These are phyloP conservation scores for Myotis daubentonii DNA, from an alignment of 2,797 vertebrate genomes.

Conservation along the genomic window DNA sequence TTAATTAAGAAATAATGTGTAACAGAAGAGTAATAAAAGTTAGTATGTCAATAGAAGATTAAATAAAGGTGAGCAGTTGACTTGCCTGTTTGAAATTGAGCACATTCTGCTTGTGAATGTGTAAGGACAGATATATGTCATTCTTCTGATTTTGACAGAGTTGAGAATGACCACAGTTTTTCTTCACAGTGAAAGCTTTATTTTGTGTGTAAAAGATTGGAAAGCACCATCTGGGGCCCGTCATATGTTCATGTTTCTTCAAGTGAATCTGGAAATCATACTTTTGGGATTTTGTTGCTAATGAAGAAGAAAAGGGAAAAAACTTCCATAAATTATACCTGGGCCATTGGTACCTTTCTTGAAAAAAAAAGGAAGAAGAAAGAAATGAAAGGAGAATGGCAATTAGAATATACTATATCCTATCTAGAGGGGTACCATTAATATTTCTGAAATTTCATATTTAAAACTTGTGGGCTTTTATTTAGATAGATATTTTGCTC, in stretches of 20 bases:
- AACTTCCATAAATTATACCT: neutral
- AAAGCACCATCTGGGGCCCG: constrained; percentile 2
- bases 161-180: constrained; percentile 4
- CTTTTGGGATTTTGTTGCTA: constrained; percentile 53
- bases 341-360: constrained; percentile 20
- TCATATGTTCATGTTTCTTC: constrained; percentile 47
- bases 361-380: neutral
- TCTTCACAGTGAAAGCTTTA: constrained; percentile 12
- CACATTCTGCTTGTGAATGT: neutral
- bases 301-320: constrained; percentile 31
- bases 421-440: neutral
- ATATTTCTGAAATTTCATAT: constrained; percentile 3
- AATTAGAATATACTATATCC: neutral
- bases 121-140: neutral
- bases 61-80: neutral
- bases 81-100: neutral
- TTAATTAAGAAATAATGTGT: neutral
- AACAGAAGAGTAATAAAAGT: neutral
- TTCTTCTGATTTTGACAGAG: neutral
- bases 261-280: constrained; percentile 42
- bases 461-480: neutral
- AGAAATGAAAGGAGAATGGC: neutral
- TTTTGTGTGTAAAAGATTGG: neutral
- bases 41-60: neutral
- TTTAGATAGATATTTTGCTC: neutral